phyloP scores from a whole-genome alignment of 2,797 vertebrate species.

The Smutsia temminckii region DNA sequence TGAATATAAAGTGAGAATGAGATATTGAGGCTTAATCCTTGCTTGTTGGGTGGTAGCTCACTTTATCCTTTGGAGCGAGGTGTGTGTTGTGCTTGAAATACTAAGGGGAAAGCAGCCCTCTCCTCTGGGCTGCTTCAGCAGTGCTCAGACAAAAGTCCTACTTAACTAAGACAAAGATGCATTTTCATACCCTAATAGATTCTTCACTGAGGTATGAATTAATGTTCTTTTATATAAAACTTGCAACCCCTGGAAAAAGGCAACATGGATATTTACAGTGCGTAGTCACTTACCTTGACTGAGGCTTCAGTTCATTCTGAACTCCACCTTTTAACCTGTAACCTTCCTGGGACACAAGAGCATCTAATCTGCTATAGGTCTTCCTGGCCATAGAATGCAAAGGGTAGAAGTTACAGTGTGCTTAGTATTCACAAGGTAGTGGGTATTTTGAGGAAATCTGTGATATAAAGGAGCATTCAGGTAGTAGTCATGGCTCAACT shows the following conservation, averaged over 20 bases:
- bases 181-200: background rate
- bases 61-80: background rate
- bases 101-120: background rate
- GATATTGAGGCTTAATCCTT: background rate
- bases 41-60: background rate
- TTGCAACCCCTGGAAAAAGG: background rate
- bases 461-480: background rate
- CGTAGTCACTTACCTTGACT: background rate
- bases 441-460: background rate
- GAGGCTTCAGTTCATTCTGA: conserved; percentile 4
- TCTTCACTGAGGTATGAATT: conserved; percentile 10
- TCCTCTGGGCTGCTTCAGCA: background rate
- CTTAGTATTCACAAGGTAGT: background rate
- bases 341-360: background rate
- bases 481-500: background rate
- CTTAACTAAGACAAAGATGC: background rate
- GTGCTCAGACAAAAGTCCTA: background rate
- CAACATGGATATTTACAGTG: background rate
- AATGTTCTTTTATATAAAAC: background rate
- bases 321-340: background rate
- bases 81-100: background rate
- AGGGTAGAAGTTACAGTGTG: background rate
- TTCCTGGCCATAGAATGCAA: background rate
- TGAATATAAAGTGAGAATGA: conserved; percentile 3
- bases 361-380: background rate